Percentiles rank a stretch among this genome's conserved stretches.
Evolutionary conservation across 2,888 invertebrate species (phyloP).

Genomic region (Apotomis betuletana): DNA sequence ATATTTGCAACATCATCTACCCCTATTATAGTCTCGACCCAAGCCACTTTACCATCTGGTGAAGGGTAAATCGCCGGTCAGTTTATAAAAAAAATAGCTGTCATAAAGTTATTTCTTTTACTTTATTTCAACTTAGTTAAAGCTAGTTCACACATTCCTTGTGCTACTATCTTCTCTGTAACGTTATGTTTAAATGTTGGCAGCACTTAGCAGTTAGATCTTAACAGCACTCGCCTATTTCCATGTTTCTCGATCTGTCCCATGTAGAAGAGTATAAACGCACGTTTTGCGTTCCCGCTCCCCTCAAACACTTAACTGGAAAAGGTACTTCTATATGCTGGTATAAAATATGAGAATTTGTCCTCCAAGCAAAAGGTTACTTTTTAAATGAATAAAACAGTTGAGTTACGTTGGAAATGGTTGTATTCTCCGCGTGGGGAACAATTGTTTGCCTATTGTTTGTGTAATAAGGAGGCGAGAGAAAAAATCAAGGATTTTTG

Average conservation of each 20-base stretch:
- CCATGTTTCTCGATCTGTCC: slow-evolving; percentile 18
- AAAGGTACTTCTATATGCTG: background rate
- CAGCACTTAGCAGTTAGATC: slow-evolving; percentile 23
- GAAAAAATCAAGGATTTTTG: slow-evolving; percentile 10
- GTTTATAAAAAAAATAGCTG: too few species aligned
- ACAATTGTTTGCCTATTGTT: slow-evolving; percentile 28
- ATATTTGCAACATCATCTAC: too few species aligned
- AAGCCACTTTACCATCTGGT: too few species aligned
- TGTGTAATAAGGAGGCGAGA: slow-evolving; percentile 18
- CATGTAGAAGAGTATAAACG: slow-evolving; percentile 25
- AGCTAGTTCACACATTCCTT: background rate
- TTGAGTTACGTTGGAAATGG: background rate
- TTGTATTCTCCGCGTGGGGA: slow-evolving; percentile 11
- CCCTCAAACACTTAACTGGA: background rate
- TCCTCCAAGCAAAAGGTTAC: background rate
- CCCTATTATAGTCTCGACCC: too few species aligned
- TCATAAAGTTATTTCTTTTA: background rate
- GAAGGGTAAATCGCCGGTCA: too few species aligned
- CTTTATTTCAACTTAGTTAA: background rate
- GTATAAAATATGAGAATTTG: background rate
- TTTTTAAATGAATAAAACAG: background rate
- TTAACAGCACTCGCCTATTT: slow-evolving; percentile 27
- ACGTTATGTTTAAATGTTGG: slow-evolving; percentile 20
- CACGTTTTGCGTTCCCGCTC: slow-evolving; percentile 1
- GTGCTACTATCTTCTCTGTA: background rate